Percentiles rank a stretch among this genome's conserved stretches.
Evolutionary conservation across 2,888 invertebrate species (phyloP).

Genomic region (Glaucopsyche alexis): DNA sequence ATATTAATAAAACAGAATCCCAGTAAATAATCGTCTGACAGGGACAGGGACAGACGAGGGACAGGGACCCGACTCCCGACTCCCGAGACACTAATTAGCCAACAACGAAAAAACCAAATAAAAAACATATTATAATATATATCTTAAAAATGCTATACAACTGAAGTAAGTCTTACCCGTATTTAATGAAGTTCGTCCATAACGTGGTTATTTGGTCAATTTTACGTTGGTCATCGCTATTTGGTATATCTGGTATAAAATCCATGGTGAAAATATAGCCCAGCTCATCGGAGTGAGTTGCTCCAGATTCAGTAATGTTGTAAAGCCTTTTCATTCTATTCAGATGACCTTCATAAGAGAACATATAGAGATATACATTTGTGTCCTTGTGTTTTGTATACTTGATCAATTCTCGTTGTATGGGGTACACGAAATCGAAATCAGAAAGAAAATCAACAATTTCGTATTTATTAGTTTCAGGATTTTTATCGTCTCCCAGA

Average conservation of each 20-base stretch:
- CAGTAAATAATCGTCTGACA: no score
- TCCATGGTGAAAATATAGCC: not conserved
- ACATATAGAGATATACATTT: conserved; percentile 3
- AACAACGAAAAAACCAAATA: no score
- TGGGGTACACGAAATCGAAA: not conserved
- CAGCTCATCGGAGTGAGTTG: not conserved
- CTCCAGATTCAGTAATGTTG: conserved; percentile 2
- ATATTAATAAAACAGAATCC: no score
- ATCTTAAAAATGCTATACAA: no score
- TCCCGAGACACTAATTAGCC: no score
- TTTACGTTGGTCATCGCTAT: not conserved
- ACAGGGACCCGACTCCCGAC: no score
- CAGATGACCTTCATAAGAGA: conserved; percentile 5
- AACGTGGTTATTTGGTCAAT: conserved; percentile 1
- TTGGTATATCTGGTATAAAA: not conserved
- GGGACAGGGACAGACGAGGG: no score
- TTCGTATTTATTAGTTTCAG: not conserved
- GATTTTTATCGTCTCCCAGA: not conserved
- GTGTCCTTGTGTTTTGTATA: conserved; percentile 7
- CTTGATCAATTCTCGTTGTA: not conserved
- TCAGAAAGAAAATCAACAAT: conserved; percentile 9
- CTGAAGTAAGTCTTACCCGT: not conserved
- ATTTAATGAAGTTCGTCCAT: conserved; percentile 13
- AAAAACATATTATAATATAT: no score
- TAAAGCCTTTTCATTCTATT: not conserved